Base-by-base conservation (phyloP, 2,113 vertebrate genomes). In the Pagrus major region DNA sequence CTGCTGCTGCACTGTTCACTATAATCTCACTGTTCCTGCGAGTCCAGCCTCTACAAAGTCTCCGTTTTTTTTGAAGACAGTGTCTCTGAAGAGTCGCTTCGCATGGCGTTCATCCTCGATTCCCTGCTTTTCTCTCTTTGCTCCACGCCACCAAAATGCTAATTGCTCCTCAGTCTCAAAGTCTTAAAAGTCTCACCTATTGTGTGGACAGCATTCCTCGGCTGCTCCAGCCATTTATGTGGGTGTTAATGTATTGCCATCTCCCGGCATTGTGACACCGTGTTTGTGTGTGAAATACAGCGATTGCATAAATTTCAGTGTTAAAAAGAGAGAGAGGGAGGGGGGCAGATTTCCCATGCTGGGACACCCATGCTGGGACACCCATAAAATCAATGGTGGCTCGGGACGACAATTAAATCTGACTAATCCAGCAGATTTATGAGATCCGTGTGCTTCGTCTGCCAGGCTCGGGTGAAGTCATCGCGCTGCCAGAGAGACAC, bases 161-260 rank as follows among this genome's bases (percentile, higher is more conserved):
- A 93, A 92, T 92, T 86, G 81, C 75, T 82, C 64, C 80, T 89
- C 80, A 55, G 89, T 86, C 86, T 89, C 75, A 85, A 83, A 90
- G 86, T 93, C 91, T 92, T 90, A 89, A 93, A 94, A 91, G 87
- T 91, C 89, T 89, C 83, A 93, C 88, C 91, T 90, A 91, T 94
- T 93, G 91, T 90, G 86, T 87, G 68, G 73, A 70, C 88, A n/a
- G 76, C 91, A 91, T 93, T 91, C 92, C 87, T 91, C 23, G 46
- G 73, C 88, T 49, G 78, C 89, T 85, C 63, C 65, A 27, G 78
- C 89, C 86, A 84, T 92, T 92, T 90, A 85, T 80, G 86, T 87
- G 87, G 86, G 70, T 88, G 89, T 88, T 92, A 90, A 90, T 90
- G 88, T 90, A 92, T 90, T 86, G 82, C 91, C 81, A 87, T 92